Conservation (phyloP, 2,888 invertebrate genomes). For the Galerucella pusilla region DNA sequence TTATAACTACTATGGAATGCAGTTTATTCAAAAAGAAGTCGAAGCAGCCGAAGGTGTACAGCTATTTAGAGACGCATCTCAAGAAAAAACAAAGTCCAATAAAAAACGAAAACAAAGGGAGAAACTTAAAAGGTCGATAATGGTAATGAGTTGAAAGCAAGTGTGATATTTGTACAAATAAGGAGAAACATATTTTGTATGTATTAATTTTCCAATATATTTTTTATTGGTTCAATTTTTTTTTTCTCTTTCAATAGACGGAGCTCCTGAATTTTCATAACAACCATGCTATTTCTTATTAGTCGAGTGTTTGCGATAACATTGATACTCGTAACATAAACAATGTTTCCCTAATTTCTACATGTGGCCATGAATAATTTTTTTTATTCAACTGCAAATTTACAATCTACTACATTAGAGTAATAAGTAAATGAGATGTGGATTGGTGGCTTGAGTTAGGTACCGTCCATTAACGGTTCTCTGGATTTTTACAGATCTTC, state of each 20-base stretch:
- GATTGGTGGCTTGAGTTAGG: no score
- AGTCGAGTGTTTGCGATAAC: no score
- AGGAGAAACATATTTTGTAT: background rate
- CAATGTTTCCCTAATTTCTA: no score
- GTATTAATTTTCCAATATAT: background rate
- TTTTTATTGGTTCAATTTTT: background rate
- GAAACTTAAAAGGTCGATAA: conserved; percentile 73
- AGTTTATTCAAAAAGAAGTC: conserved; percentile 78
- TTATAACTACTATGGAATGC: conserved; percentile 85
- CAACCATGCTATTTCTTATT: no score
- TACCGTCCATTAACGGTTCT: no score
- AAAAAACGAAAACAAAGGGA: conserved; percentile 72
- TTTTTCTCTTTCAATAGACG: background rate
- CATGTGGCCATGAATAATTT: no score
- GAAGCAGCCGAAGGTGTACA: conserved; percentile 81
- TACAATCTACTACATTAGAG: no score
- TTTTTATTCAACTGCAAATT: no score
- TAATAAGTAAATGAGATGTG: no score
- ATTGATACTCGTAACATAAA: no score
- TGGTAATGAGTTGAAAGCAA: conserved; percentile 54
- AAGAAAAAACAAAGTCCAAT: conserved; percentile 72
- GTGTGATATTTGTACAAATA: conserved; percentile 13
- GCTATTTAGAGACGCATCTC: conserved; percentile 81
- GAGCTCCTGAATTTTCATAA: no score
- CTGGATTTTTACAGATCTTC: no score